Conservation (phyloP, 2,113 vertebrate species). For the Monarcha castaneiventris region DNA sequence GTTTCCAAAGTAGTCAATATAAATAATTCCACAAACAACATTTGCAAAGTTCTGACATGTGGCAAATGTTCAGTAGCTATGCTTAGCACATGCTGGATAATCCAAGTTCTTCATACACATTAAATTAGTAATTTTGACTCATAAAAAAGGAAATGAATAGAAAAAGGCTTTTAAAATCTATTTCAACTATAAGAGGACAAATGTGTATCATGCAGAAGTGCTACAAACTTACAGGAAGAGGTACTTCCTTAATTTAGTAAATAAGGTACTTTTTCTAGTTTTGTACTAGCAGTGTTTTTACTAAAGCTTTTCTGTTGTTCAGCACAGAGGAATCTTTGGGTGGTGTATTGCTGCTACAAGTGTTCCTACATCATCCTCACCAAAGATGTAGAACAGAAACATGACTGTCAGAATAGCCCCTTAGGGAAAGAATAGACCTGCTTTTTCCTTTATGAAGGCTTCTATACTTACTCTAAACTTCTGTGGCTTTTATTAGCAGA, state of each 20-base stretch:
- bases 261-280: neutral
- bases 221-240: neutral
- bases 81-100: conserved; percentile 54
- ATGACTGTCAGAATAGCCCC: neutral
- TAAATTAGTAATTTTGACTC: conserved; percentile 58
- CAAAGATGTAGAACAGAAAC: neutral
- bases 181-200: neutral
- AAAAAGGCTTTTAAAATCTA: neutral
- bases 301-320: neutral
- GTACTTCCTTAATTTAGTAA: neutral
- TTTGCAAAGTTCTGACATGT: conserved; percentile 51
- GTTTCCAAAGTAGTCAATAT: conserved; percentile 44
- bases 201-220: neutral
- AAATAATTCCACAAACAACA: conserved; percentile 63
- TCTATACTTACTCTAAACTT: neutral
- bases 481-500: conserved; percentile 9
- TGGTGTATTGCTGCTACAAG: neutral
- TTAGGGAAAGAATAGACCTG: neutral
- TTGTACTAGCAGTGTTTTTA: neutral
- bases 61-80: conserved; percentile 46
- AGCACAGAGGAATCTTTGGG: neutral
- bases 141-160: neutral
- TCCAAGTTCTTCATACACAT: conserved; percentile 6
- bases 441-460: neutral
- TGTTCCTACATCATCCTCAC: neutral